Conservation (phyloP, 2,888 invertebrate genomes). For the Drosophila borealis region DNA sequence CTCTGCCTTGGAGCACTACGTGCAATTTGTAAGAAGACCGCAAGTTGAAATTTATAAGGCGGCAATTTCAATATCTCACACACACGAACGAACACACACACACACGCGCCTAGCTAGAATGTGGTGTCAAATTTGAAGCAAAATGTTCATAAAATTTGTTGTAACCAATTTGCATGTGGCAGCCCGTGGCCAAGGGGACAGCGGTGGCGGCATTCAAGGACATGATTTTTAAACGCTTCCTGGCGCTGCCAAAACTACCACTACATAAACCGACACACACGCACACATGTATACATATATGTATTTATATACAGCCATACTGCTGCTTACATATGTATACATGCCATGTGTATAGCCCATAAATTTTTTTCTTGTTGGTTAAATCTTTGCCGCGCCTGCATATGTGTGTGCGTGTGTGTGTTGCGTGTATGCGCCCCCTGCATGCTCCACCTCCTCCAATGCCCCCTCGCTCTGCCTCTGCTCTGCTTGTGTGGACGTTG, state of each 20-base stretch:
- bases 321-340: conserved; percentile 38
- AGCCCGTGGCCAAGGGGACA: background rate
- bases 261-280: conserved; percentile 28
- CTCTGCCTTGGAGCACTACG: conserved; percentile 36
- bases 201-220: conserved; percentile 55
- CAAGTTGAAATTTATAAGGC: conserved; percentile 75
- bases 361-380: conserved; percentile 60
- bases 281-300: background rate
- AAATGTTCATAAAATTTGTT: conserved; percentile 76
- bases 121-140: conserved; percentile 74
- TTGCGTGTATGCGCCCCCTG: conserved; percentile 15
- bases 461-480: conserved; percentile 7
- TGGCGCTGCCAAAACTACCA: conserved; percentile 51
- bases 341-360: conserved; percentile 66
- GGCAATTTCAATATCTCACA: conserved; percentile 74
- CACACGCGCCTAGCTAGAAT: conserved; percentile 1
- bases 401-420: conserved; percentile 2
- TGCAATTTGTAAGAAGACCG: conserved; percentile 70
- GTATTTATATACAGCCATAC: conserved; percentile 13
- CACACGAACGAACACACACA: conserved; percentile 30
- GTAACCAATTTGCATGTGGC: conserved; percentile 71
- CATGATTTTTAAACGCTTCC: conserved; percentile 74
- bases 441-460: background rate
- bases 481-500: conserved; percentile 61
- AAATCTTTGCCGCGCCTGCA: conserved; percentile 35